These are phyloP conservation scores for Lithophane socia DNA, from an alignment of 2,888 invertebrate species.

Conservation along the genomic window DNA sequence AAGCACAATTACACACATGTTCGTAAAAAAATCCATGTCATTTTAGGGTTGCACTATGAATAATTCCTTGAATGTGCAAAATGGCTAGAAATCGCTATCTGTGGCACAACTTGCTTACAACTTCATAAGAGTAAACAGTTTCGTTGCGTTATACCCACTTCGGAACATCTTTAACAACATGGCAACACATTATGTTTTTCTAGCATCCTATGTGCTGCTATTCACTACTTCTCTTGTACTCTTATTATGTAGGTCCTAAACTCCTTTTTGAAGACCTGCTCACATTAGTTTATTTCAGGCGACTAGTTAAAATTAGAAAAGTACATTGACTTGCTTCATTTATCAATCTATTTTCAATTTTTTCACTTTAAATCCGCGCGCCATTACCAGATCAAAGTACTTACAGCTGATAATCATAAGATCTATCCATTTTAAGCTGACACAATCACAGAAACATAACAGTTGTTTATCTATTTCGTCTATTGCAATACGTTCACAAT, in stretches of 20 bases:
- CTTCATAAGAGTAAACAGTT: too few species aligned
- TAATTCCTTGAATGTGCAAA: not conserved
- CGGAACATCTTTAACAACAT: not conserved
- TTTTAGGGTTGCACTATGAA: not conserved
- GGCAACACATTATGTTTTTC: not conserved
- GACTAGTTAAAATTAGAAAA: constrained; percentile 32
- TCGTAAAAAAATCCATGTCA: not conserved
- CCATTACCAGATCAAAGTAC: not conserved
- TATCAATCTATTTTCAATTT: constrained; percentile 19
- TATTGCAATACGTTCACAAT: constrained; percentile 64
- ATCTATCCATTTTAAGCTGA: constrained; percentile 1
- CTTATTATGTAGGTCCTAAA: not conserved
- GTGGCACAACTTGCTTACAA: not conserved
- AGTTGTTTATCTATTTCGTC: constrained; percentile 59
- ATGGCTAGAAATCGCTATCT: not conserved
- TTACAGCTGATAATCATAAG: constrained; percentile 11
- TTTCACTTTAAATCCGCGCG: not conserved
- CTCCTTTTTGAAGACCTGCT: not conserved
- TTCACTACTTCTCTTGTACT: not conserved
- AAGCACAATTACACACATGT: not conserved
- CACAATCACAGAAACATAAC: constrained; percentile 30
- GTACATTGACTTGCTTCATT: constrained; percentile 44
- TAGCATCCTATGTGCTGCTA: not conserved
- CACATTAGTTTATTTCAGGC: constrained; percentile 16
- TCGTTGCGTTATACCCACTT: too few species aligned